A percentile compares a stretch with the other conserved stretches of the same genome.
These are phyloP conservation scores for Antennarius striatus DNA, from an alignment of 2,113 vertebrate species.

Conservation along the genomic window DNA sequence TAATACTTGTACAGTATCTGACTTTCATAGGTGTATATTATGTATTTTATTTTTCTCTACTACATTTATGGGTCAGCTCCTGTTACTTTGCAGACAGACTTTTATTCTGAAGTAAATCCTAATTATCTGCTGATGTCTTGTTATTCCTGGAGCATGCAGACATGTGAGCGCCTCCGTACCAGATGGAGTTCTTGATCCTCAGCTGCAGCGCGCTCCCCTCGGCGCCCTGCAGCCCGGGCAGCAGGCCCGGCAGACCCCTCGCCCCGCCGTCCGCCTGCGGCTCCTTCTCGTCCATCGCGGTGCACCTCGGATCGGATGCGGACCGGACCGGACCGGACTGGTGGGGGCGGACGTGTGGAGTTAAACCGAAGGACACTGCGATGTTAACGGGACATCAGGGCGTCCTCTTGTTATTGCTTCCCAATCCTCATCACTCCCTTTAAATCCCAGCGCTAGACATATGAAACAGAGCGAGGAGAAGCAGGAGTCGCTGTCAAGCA, in stretches of 20 bases:
- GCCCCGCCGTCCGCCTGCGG: slow-evolving; percentile 73
- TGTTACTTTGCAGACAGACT: no score
- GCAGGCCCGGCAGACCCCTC: slow-evolving; percentile 81
- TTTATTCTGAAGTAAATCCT: no score
- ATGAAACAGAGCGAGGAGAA: background rate
- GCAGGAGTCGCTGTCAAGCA: slow-evolving; percentile 11
- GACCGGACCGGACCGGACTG: slow-evolving; percentile 32
- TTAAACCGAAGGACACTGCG: slow-evolving; percentile 77
- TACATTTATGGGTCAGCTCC: no score
- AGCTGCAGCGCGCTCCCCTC: slow-evolving; percentile 90
- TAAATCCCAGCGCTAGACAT: slow-evolving; percentile 23
- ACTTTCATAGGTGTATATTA: no score
- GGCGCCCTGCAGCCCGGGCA: slow-evolving; percentile 87
- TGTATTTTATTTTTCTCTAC: no score
- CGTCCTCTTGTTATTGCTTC: slow-evolving; percentile 59
- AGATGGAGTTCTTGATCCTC: slow-evolving; percentile 95
- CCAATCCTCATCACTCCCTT: slow-evolving; percentile 59
- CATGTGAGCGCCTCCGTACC: slow-evolving; percentile 77
- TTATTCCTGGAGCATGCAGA: no score
- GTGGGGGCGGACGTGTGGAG: slow-evolving; percentile 57
- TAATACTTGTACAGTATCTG: no score
- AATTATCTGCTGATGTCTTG: no score
- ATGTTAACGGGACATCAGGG: slow-evolving; percentile 70
- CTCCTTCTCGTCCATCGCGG: slow-evolving; percentile 86
- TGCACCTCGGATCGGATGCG: slow-evolving; percentile 64